Conservation (phyloP, 1,140 invertebrate genomes). For the Liolophura sinensis region DNA sequence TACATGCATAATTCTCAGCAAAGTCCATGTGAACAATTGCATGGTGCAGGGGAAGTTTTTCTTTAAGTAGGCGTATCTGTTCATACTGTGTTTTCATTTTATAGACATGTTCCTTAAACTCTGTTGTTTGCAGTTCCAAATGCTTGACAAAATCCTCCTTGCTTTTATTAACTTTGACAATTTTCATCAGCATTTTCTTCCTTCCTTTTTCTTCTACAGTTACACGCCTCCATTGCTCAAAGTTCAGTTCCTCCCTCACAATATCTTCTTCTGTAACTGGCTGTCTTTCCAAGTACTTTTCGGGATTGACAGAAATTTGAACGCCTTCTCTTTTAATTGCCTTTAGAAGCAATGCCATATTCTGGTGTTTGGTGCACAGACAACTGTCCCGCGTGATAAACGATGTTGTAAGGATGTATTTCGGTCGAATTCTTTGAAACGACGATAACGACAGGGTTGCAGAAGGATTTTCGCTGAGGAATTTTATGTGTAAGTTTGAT, state of each 20-base stretch:
- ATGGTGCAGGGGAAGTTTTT: slow-evolving; percentile 19
- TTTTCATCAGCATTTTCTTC: too few species aligned
- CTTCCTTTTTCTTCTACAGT: slow-evolving; percentile 5
- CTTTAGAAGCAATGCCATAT: slow-evolving; percentile 3
- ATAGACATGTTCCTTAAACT: slow-evolving; percentile 13
- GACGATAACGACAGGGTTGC: slow-evolving; percentile 5
- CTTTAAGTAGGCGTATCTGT: slow-evolving; percentile 17
- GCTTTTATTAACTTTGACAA: too few species aligned
- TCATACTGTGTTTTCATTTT: slow-evolving; percentile 14
- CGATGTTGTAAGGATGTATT: slow-evolving; percentile 6
- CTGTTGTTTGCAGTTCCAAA: too few species aligned
- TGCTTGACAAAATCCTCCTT: too few species aligned
- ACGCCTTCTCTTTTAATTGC: neutral
- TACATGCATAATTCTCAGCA: slow-evolving; percentile 26
- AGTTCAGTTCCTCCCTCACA: too few species aligned
- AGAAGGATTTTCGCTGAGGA: slow-evolving; percentile 7
- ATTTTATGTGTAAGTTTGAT: slow-evolving; percentile 7
- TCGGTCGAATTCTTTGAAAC: slow-evolving; percentile 1
- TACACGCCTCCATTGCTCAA: slow-evolving; percentile 3
- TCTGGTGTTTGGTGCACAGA: slow-evolving; percentile 10
- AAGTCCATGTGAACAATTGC: slow-evolving; percentile 28
- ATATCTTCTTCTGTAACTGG: too few species aligned
- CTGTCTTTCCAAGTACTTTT: too few species aligned
- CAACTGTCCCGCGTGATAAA: slow-evolving; percentile 5
- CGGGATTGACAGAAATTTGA: slow-evolving; percentile 4